These are phyloP conservation scores for Melipona bicolor DNA, from an alignment of 2,888 invertebrate species.

Conservation along the genomic window DNA sequence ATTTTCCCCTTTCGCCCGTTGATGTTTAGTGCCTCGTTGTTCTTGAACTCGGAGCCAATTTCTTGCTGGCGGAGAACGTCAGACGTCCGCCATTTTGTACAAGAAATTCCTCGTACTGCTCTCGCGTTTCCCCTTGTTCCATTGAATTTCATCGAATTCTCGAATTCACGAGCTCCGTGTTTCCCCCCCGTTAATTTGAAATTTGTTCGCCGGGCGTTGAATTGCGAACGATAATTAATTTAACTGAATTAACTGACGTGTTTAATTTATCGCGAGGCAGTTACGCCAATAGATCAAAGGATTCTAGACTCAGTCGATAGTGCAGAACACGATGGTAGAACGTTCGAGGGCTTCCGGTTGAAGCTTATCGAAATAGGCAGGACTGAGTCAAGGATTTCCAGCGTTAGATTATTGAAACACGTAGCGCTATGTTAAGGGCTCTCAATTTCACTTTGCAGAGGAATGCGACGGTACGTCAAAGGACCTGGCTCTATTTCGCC, in stretches of 20 bases:
- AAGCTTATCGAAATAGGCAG: constrained; percentile 21
- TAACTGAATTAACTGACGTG: background rate
- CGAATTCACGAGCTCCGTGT: background rate
- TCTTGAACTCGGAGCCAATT: constrained; percentile 65
- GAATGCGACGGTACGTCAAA: constrained; percentile 11
- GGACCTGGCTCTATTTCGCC: background rate
- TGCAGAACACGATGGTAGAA: background rate
- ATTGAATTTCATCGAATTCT: background rate
- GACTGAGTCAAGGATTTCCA: background rate
- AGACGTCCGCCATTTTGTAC: background rate
- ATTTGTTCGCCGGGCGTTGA: background rate
- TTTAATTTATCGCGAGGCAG: background rate
- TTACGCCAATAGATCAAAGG: background rate
- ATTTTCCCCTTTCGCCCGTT: constrained; percentile 43
- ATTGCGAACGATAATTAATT: background rate
- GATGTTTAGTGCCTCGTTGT: constrained; percentile 65
- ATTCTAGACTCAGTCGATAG: background rate
- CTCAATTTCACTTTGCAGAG: constrained; percentile 6
- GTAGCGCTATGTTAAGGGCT: constrained; percentile 6
- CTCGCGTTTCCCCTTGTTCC: too few species aligned
- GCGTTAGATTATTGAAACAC: constrained; percentile 22
- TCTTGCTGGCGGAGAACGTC: background rate
- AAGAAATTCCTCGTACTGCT: background rate
- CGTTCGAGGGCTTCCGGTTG: background rate
- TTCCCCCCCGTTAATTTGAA: background rate